Evolutionary conservation across 2,797 vertebrate species (phyloP).

Genomic region (Coranthus polyacanthus): DNA sequence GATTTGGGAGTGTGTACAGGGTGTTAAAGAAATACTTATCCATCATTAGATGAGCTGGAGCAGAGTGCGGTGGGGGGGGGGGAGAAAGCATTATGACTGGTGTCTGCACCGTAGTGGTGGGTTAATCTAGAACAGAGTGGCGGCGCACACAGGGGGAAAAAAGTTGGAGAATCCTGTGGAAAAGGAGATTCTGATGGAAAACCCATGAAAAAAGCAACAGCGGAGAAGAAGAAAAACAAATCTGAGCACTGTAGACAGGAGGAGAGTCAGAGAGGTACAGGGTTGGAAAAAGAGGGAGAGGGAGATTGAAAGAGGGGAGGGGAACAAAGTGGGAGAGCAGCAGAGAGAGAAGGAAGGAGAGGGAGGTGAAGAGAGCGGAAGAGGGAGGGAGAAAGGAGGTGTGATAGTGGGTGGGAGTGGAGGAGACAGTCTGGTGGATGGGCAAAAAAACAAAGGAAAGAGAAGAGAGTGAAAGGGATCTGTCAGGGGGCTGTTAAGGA

Average conservation of each 20-base stretch:
- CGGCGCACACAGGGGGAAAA: conserved; percentile 52
- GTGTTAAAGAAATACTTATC: conserved; percentile 58
- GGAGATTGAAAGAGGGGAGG: conserved; percentile 56
- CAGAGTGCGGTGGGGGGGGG: conserved; percentile 14
- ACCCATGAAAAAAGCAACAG: conserved; percentile 65
- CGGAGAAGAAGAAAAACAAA: conserved; percentile 73
- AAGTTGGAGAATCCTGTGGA: conserved; percentile 82
- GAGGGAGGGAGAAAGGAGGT: conserved; percentile 76
- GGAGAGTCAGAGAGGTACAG: conserved; percentile 53
- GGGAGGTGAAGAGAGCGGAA: conserved; percentile 66
- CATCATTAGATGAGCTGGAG: conserved; percentile 53
- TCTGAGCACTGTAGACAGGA: conserved; percentile 56
- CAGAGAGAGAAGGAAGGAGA: conserved; percentile 58
- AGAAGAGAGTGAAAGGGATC: conserved; percentile 69
- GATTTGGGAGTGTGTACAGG: conserved; percentile 13
- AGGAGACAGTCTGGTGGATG: conserved; percentile 78
- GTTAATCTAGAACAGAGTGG: conserved; percentile 65
- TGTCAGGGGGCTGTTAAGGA: conserved; percentile 68
- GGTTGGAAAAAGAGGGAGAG: conserved; percentile 59
- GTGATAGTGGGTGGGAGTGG: conserved; percentile 79
- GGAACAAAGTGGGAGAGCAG: conserved; percentile 51
- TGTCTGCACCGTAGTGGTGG: conserved; percentile 46
- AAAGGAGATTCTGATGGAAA: conserved; percentile 82
- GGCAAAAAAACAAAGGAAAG: conserved; percentile 75
- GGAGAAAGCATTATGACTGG: conserved; percentile 46